Evolutionary conservation across 37 sponge, comb jelly and placozoan species (phyloP), one percentile per base, ranked within the genome.

Genomic region (Bolinopsis microptera): DNA sequence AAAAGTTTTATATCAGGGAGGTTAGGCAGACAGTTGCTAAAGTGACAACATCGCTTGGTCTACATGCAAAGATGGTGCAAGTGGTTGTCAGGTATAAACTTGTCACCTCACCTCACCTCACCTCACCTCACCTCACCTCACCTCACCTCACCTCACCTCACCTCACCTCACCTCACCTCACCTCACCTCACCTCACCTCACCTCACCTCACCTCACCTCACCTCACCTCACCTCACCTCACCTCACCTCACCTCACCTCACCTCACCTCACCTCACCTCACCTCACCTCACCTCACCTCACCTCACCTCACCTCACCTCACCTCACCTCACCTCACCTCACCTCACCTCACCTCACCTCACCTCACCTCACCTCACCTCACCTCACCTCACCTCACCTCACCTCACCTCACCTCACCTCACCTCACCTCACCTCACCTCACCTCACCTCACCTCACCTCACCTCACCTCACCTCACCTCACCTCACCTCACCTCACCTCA

Each of bases 21-120:
- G 90, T 86, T 25, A 86, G 90, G 26, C 9, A 28, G 26, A 41
- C 90, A 24, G 90, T 34, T 30, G 90, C 90, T 5, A 86, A 86
- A 27, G 90, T 27, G 0, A 86, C 39, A 38, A 41, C 90, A 28
- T 18, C 41, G 0, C 90, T 86, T 8, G 90, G 90, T 2, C 41
- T 86, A 27, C 61, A 86, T n/a, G 61, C 41, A 3, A 86, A 86
- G 90, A 86, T 86, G 90, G 48, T 33, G 2, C 61, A 39, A 41
- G 90, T 86, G 2, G 90, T 86, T 0, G 36, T 86, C 41, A 38
- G 82, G 82, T 80, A 33, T 72, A 72, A 13, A 13, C 13, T 67
- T 22, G 13, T 67, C 68, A 67, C 21, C 18, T 22, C 21, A 67
- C 21, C 18, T 67, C 68, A 67, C 68, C 68, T 67, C 68, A 67